These are phyloP conservation scores for Pipistrellus kuhlii DNA, from an alignment of 2,797 vertebrate genomes.

Conservation along the genomic window DNA sequence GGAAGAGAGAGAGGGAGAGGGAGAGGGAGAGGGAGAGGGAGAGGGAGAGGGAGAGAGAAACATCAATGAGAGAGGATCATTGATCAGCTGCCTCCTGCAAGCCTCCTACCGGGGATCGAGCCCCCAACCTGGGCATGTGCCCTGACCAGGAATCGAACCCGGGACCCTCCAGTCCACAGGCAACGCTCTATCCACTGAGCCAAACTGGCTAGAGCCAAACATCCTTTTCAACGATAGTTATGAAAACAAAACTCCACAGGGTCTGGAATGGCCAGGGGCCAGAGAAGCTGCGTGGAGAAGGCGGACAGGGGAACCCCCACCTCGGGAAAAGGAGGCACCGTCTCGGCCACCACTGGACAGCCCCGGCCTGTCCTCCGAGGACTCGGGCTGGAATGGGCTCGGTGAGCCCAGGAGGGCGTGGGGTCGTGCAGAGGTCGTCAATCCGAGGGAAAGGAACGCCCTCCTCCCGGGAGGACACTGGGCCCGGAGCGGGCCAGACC, in stretches of 20 bases:
- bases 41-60: too few relatives aligned
- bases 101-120: too few relatives aligned
- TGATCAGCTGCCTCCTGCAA: too few relatives aligned
- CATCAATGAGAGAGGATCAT: too few relatives aligned
- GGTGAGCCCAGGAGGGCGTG: fast-evolving
- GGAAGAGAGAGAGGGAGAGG: too few relatives aligned
- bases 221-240: not conserved
- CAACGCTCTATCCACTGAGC: too few relatives aligned
- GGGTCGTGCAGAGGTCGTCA: too few relatives aligned
- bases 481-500: not conserved
- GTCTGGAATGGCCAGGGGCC: not conserved
- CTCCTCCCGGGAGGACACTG: not conserved
- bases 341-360: not conserved
- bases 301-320: not conserved
- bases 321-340: not conserved
- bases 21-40: too few relatives aligned
- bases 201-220: not conserved
- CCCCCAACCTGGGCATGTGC: too few relatives aligned
- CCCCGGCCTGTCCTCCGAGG: not conserved
- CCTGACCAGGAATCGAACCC: too few relatives aligned
- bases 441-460: not conserved
- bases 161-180: too few relatives aligned
- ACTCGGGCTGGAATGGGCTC: not conserved
- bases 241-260: too few relatives aligned
- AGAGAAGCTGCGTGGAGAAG: not conserved